Conservation (phyloP, 1,140 invertebrate species). For the Drosophila carrolli region DNA sequence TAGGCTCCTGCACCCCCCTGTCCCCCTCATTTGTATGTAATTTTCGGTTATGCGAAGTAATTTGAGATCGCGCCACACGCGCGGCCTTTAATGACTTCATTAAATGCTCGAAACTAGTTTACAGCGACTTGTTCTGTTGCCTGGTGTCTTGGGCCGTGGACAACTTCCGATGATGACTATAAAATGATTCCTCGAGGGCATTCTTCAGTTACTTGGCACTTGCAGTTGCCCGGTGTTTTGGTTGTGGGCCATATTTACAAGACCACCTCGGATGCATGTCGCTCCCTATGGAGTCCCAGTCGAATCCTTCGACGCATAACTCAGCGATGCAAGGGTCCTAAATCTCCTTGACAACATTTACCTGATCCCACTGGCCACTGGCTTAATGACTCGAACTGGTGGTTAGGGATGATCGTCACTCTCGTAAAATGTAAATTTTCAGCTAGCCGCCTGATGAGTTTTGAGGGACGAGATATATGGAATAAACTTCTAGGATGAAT, state of each 20-base stretch:
- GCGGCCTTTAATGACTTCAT: conserved; percentile 83
- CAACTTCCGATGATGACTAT: conserved; percentile 75
- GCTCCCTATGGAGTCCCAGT: conserved; percentile 4
- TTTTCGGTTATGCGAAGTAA: conserved; percentile 82
- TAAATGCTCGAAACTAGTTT: conserved; percentile 80
- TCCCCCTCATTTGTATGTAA: conserved; percentile 61
- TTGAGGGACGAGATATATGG: conserved; percentile 1
- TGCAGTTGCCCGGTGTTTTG: conserved; percentile 29
- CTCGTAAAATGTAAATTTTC: conserved; percentile 69
- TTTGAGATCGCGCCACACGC: conserved; percentile 83
- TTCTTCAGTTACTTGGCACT: conserved; percentile 57
- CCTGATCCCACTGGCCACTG: conserved; percentile 26
- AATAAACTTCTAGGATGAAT: conserved; percentile 11
- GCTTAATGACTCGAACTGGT: conserved; percentile 60
- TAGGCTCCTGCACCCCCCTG: conserved; percentile 3
- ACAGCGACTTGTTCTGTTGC: conserved; percentile 25
- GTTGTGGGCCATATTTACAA: conserved; percentile 32
- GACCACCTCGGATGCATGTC: conserved; percentile 56
- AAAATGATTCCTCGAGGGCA: conserved; percentile 75
- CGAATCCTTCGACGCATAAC: conserved; percentile 37
- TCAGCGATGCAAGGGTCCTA: conserved; percentile 37
- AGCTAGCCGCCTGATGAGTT: conserved; percentile 31
- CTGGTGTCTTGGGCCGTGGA: conserved; percentile 39
- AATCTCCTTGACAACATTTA: conserved; percentile 52
- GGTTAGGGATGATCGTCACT: conserved; percentile 57